A percentile compares a stretch with the other conserved stretches of the same genome.
These are phyloP conservation scores for Tarsius wallacei DNA, from an alignment of 2,797 vertebrate species.

Conservation along the genomic window DNA sequence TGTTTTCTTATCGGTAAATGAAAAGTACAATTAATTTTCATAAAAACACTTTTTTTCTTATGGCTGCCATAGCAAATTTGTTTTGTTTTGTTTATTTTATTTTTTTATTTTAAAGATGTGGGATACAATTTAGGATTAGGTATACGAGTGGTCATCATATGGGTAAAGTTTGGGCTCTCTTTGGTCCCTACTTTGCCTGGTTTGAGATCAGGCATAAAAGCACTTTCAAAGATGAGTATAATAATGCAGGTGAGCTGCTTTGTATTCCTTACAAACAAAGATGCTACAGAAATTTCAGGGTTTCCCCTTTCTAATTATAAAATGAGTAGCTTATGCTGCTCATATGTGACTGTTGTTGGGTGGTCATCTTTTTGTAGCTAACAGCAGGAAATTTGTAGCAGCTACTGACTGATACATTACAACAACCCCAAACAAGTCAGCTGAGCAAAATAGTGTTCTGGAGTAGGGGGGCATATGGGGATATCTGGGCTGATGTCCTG, in stretches of 20 bases:
- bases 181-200: no score
- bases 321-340: not conserved
- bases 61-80: no score
- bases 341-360: not conserved
- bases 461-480: not conserved
- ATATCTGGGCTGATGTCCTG: not conserved
- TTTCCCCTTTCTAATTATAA: not conserved
- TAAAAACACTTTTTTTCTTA: not conserved
- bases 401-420: conserved; percentile 23
- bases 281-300: conserved; percentile 33
- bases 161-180: no score
- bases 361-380: conserved; percentile 41
- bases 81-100: no score
- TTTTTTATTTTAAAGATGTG: no score
- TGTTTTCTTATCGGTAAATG: conserved; percentile 60
- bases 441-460: not conserved
- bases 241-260: not conserved
- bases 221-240: conserved; percentile 57
- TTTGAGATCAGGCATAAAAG: no score
- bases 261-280: conserved; percentile 13
- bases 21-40: conserved; percentile 61
- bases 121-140: no score
- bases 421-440: not conserved
- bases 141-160: no score
- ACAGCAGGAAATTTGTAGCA: conserved; percentile 58